These are phyloP conservation scores for Netelia melanura DNA, from an alignment of 2,888 invertebrate species.

Conservation along the genomic window DNA sequence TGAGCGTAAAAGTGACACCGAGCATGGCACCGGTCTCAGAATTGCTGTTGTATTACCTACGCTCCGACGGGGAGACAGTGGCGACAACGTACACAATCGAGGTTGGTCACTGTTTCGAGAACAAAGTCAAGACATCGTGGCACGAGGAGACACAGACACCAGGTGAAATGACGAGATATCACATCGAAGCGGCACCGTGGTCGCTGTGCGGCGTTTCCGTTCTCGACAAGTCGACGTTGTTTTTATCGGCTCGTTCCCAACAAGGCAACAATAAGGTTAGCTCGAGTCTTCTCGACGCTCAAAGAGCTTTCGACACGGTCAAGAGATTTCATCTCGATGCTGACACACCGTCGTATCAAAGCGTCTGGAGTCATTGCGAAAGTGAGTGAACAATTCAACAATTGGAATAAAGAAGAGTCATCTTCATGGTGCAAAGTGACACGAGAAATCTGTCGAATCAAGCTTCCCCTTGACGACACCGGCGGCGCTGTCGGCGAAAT, in stretches of 20 bases:
- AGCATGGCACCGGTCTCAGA: slow-evolving; percentile 85
- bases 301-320: slow-evolving; percentile 78
- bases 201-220: slow-evolving; percentile 87
- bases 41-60: slow-evolving; percentile 87
- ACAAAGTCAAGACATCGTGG: slow-evolving; percentile 86
- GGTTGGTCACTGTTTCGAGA: slow-evolving; percentile 86
- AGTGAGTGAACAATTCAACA: slow-evolving; percentile 64
- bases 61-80: slow-evolving; percentile 86
- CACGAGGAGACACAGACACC: slow-evolving; percentile 85
- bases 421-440: too few species aligned
- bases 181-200: slow-evolving; percentile 85
- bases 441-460: too few species aligned
- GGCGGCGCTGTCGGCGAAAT: too few species aligned
- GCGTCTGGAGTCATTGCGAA: slow-evolving; percentile 80
- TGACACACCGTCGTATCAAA: slow-evolving; percentile 75
- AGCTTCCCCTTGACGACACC: too few species aligned
- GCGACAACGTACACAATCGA: slow-evolving; percentile 86
- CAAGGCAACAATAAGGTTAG: slow-evolving; percentile 64
- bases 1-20: slow-evolving; percentile 85
- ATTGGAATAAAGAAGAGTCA: too few species aligned
- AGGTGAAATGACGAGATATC: slow-evolving; percentile 85
- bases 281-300: slow-evolving; percentile 77
- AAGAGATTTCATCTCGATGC: slow-evolving; percentile 80
- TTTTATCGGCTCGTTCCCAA: slow-evolving; percentile 79
- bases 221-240: slow-evolving; percentile 87